Conservation (phyloP, 2,113 vertebrate genomes). For the Dermatemys mawii region DNA sequence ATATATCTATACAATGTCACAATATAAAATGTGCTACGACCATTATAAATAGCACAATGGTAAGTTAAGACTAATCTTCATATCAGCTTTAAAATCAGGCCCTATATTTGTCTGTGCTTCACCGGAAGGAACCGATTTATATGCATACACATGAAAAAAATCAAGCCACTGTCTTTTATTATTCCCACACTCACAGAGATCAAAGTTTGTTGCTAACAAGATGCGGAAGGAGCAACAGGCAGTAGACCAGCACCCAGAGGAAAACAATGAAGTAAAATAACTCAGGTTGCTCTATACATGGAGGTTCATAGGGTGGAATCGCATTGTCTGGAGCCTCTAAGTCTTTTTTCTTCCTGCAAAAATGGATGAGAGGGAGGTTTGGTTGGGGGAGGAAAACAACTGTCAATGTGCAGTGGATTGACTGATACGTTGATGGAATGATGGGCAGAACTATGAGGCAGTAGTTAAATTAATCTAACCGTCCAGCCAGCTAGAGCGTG, state of each 20-base stretch:
- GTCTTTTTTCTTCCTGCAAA: constrained; percentile 70
- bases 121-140: constrained; percentile 32
- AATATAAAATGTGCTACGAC: constrained; percentile 56
- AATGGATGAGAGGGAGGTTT: background rate
- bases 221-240: constrained; percentile 90
- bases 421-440: background rate
- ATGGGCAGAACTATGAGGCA: background rate
- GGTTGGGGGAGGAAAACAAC: background rate
- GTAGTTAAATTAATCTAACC: constrained; percentile 34
- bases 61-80: constrained; percentile 42
- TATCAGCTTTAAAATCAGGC: constrained; percentile 32
- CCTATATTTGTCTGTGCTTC: constrained; percentile 45
- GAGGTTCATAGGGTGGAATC: background rate
- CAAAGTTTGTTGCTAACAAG: constrained; percentile 77
- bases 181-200: constrained; percentile 44
- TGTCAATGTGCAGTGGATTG: background rate
- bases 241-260: constrained; percentile 92
- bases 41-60: constrained; percentile 46
- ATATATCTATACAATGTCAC: background rate
- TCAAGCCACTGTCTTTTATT: constrained; percentile 70
- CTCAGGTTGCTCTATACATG: constrained; percentile 73
- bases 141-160: constrained; percentile 34
- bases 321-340: constrained; percentile 43
- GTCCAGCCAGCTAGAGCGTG: background rate
- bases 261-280: constrained; percentile 85